These are phyloP conservation scores for Neostethus bicornis DNA, from an alignment of 2,797 vertebrate species.

Conservation along the genomic window DNA sequence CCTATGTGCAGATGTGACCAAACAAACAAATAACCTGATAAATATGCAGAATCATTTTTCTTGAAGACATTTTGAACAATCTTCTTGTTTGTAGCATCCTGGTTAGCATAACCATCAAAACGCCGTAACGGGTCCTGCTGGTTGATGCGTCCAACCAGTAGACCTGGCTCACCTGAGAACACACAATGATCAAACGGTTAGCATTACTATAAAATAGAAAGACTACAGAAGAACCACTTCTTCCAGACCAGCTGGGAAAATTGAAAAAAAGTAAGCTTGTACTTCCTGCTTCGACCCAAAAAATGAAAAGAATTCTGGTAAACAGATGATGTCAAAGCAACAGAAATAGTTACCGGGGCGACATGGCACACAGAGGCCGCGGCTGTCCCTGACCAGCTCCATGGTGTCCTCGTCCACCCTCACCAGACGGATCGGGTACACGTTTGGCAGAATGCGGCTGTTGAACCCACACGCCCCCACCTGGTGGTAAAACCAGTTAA, in stretches of 20 bases:
- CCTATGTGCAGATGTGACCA: background rate
- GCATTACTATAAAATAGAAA: too few species aligned
- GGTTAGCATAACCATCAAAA: conserved; percentile 89
- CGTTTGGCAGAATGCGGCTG: conserved; percentile 87
- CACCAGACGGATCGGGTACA: conserved; percentile 90
- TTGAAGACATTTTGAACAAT: conserved; percentile 85
- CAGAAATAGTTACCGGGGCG: conserved; percentile 76
- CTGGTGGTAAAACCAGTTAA: conserved; percentile 58
- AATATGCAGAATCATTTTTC: conserved; percentile 88
- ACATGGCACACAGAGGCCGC: conserved; percentile 87
- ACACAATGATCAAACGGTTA: too few species aligned
- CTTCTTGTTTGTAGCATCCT: conserved; percentile 89
- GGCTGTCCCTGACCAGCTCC: conserved; percentile 84
- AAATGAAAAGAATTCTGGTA: too few species aligned
- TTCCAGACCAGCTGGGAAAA: too few species aligned
- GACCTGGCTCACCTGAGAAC: conserved; percentile 87
- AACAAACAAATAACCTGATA: conserved; percentile 81
- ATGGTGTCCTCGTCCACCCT: conserved; percentile 89
- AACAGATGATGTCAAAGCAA: background rate
- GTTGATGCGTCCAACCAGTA: conserved; percentile 89
- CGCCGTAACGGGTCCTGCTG: conserved; percentile 88
- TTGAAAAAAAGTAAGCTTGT: too few species aligned
- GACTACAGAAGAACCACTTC: too few species aligned
- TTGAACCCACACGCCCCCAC: conserved; percentile 93
- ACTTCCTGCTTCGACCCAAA: too few species aligned